Evolutionary conservation across 2,113 vertebrate species (phyloP).

Genomic region (Dunckerocampus dactyliophorus): DNA sequence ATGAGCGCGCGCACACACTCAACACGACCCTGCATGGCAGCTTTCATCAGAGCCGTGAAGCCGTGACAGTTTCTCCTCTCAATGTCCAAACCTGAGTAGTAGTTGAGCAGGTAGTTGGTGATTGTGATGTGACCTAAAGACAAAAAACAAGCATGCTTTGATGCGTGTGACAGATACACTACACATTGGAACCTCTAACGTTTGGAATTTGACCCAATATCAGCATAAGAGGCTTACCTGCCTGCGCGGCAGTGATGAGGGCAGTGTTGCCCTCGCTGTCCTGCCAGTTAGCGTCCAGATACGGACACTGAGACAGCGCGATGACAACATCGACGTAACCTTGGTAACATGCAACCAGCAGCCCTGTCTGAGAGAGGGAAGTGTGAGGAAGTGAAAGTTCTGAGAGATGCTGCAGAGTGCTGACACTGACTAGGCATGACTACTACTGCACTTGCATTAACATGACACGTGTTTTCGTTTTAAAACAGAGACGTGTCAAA

Average conservation of each 20-base stretch:
- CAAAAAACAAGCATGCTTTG: slow-evolving; percentile 8
- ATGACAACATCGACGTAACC: slow-evolving; percentile 90
- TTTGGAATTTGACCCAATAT: too few relatives aligned
- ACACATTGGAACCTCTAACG: too few relatives aligned
- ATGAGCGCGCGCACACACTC: slow-evolving; percentile 90
- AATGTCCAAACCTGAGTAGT: slow-evolving; percentile 86
- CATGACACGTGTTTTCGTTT: slow-evolving; percentile 38
- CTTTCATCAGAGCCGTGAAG: slow-evolving; percentile 95
- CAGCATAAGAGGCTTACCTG: slow-evolving; percentile 73
- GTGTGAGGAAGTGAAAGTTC: not conserved
- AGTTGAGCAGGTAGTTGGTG: slow-evolving; percentile 92
- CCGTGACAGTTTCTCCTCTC: slow-evolving; percentile 89
- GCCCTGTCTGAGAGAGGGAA: slow-evolving; percentile 76
- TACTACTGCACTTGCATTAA: slow-evolving; percentile 24
- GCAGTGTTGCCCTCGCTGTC: slow-evolving; percentile 96
- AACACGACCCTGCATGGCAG: slow-evolving; percentile 87
- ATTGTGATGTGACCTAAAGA: slow-evolving; percentile 85
- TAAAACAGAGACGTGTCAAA: slow-evolving; percentile 19
- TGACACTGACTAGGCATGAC: too few relatives aligned
- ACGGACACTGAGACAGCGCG: slow-evolving; percentile 86
- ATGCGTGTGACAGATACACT: not conserved
- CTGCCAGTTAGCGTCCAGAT: slow-evolving; percentile 94
- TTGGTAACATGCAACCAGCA: slow-evolving; percentile 92
- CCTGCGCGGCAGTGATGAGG: slow-evolving; percentile 90
- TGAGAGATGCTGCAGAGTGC: slow-evolving; percentile 21